A percentile compares a stretch with the other conserved stretches of the same genome.
Conservation (phyloP, 2,797 vertebrate genomes). For the Lagorchestes hirsutus region DNA sequence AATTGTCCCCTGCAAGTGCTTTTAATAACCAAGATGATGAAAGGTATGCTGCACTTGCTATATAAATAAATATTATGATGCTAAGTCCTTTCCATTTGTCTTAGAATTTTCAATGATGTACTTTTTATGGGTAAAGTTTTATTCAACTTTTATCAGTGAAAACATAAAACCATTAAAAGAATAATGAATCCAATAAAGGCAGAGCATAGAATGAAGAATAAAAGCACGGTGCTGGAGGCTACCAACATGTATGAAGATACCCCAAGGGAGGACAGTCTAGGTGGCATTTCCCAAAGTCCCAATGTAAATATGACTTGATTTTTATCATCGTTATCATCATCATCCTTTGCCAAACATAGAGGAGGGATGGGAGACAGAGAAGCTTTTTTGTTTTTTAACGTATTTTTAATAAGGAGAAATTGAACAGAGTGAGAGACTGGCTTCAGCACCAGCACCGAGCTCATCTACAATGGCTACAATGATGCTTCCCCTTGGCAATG, state of each 20-base stretch:
- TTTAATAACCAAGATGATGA: constrained; percentile 71
- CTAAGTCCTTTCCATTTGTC: constrained; percentile 71
- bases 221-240: not conserved
- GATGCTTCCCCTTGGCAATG: not conserved
- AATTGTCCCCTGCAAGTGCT: constrained; percentile 42
- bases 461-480: not conserved
- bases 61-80: constrained; percentile 75
- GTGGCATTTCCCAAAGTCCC: not conserved
- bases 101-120: constrained; percentile 75
- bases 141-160: constrained; percentile 75
- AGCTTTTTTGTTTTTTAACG: not conserved
- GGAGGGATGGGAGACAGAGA: not conserved
- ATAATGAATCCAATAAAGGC: constrained; percentile 75
- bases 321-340: constrained; percentile 1
- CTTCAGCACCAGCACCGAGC: not conserved
- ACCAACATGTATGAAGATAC: not conserved
- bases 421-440: not conserved
- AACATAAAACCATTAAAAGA: constrained; percentile 75
- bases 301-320: not conserved
- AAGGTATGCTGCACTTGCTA: constrained; percentile 28
- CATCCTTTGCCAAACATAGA: not conserved
- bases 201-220: constrained; percentile 40
- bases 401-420: not conserved
- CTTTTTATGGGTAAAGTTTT: constrained; percentile 78
- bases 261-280: constrained; percentile 46